phyloP scores from a whole-genome alignment of 1,140 invertebrate genomes.

The Whitmania pigra region DNA sequence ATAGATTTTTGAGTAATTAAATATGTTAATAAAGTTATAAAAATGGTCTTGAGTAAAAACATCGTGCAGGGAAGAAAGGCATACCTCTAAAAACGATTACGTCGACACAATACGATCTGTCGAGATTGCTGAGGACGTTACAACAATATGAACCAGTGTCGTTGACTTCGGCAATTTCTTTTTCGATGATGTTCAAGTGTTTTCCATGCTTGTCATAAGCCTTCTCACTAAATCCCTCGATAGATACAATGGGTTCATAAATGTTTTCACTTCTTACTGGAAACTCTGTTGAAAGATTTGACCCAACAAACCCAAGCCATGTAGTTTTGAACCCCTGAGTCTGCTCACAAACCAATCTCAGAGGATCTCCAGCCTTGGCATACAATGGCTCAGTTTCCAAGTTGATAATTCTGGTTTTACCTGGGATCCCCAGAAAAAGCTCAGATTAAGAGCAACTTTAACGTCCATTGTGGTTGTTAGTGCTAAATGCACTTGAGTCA shows the following conservation, averaged over 20 bases:
- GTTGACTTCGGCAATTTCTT: neutral
- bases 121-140: neutral
- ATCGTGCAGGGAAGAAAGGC: too few relatives aligned
- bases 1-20: too few relatives aligned
- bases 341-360: constrained; percentile 1
- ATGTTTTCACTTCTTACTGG: too few relatives aligned
- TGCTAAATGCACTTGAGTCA: too few relatives aligned
- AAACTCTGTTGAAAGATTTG: too few relatives aligned
- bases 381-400: neutral
- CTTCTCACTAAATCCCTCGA: constrained; percentile 2
- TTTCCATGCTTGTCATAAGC: neutral
- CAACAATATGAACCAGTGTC: constrained; percentile 1
- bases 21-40: too few relatives aligned
- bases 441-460: neutral
- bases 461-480: too few relatives aligned
- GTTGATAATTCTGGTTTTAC: neutral
- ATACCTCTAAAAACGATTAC: constrained; percentile 8
- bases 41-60: too few relatives aligned
- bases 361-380: neutral
- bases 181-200: neutral
- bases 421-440: neutral
- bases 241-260: too few relatives aligned
- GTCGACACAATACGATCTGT: neutral
- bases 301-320: neutral
- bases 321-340: neutral